Base-by-base conservation (phyloP, 2,113 vertebrate species). In the Electrona antarctica region DNA sequence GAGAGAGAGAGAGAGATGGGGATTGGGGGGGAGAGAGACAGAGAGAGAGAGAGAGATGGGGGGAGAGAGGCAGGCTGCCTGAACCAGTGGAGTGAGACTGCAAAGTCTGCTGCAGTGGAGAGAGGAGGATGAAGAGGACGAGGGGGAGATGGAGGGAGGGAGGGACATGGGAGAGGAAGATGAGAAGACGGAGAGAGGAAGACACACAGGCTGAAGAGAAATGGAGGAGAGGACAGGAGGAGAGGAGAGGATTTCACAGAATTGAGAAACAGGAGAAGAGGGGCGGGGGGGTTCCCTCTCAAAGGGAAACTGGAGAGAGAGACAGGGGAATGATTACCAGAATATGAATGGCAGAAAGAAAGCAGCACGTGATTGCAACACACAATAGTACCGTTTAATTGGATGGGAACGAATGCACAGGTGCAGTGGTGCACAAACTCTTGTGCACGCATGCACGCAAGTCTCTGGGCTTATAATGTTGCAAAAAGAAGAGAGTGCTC, bases 1-100 rank as follows among this genome's bases (percentile, higher is more conserved):
- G 21, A 21, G 21, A 45, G 63, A 64, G 64, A 80, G 64, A 58
- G 67, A 60, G 62, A 14, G 60, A 14, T 49, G 15, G 3, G 52
- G 49, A 55, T 21, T 1, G 21, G 21, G 21, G 1, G 21, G 21
- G 59, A 66, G 60, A 29, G 4, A 64, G 49, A 70, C 50, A 65
- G 49, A 62, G 64, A 58, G 54, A 67, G 72, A 58, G 54, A 64
- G 72, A 60, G 64, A 58, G 48, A 78, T 33, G 50, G 77, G 12
- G 48, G 63, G 73, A 79, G 77, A 73, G 49, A 82, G 81, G 71
- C 80, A 73, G 76, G 78, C 65, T 88, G 83, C 76, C 84, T 84
- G 82, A 88, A 85, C 83, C 86, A 76, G 71, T 88, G 85, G 86
- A 83, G 74, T 86, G 86, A 89, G 87, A 90, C 85, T 80, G 86